Percentiles rank a stretch among this genome's conserved stretches.
Conservation (phyloP, 2,797 vertebrate genomes). For the Sebastes nivosus region DNA sequence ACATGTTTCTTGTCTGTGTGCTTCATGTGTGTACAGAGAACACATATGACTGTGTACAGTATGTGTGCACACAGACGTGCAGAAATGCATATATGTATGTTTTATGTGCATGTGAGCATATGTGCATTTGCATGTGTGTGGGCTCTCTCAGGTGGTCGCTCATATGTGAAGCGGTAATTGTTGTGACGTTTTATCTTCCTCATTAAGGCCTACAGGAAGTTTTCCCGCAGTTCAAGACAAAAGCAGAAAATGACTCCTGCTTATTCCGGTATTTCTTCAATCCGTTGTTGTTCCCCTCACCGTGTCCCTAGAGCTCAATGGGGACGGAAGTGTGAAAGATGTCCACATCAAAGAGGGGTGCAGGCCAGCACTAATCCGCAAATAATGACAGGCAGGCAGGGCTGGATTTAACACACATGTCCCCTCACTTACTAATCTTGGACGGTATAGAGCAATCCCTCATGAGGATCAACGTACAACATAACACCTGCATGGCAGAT, state of each 20-base stretch:
- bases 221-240: constrained; percentile 50
- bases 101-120: constrained; percentile 34
- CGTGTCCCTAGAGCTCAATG: constrained; percentile 48
- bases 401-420: constrained; percentile 56
- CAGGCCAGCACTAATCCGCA: constrained; percentile 77
- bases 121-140: constrained; percentile 46
- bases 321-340: constrained; percentile 71
- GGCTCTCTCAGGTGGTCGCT: constrained; percentile 44
- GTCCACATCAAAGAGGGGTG: constrained; percentile 69
- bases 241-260: constrained; percentile 43
- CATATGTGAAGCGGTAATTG: constrained; percentile 57
- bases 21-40: neutral
- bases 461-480: constrained; percentile 17
- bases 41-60: neutral
- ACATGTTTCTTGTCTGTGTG: neutral
- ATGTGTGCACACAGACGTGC: neutral
- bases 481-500: constrained; percentile 21
- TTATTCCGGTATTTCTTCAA: constrained; percentile 30
- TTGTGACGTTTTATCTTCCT: constrained; percentile 43
- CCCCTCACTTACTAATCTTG: constrained; percentile 37
- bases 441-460: constrained; percentile 23
- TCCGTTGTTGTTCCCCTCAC: constrained; percentile 44
- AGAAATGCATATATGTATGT: constrained; percentile 30
- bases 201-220: constrained; percentile 46
- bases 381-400: constrained; percentile 74